Conservation (phyloP, 2,888 invertebrate species). For the Drosophila robusta region DNA sequence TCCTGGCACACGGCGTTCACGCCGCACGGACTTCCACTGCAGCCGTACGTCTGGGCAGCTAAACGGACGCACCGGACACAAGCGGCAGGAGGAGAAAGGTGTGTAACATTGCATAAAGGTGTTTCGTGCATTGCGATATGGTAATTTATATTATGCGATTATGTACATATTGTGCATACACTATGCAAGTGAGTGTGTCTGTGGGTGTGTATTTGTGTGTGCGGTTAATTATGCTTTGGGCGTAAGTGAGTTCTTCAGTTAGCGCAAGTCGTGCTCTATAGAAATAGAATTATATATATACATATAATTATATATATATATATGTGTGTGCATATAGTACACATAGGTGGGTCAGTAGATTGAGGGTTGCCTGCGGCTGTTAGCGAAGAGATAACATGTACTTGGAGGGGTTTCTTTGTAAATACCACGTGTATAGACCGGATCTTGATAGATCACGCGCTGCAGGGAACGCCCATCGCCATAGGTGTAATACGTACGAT, state of each 20-base stretch:
- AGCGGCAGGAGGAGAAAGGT: constrained; percentile 9
- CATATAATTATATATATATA: neutral
- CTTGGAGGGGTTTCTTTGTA: constrained; percentile 33
- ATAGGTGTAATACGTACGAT: constrained; percentile 81
- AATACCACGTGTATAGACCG: constrained; percentile 80
- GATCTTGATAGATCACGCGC: constrained; percentile 75
- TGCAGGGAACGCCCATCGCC: constrained; percentile 78
- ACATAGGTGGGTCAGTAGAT: constrained; percentile 8
- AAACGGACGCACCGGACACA: neutral
- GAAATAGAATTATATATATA: neutral
- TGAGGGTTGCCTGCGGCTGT: constrained; percentile 25
- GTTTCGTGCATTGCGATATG: constrained; percentile 30
- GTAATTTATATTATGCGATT: constrained; percentile 17
- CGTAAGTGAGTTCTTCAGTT: constrained; percentile 19
- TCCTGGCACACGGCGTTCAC: constrained; percentile 89
- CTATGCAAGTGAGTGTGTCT: neutral
- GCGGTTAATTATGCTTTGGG: constrained; percentile 16
- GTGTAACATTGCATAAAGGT: constrained; percentile 40
- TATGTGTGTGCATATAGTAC: neutral
- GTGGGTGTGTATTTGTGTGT: constrained; percentile 20
- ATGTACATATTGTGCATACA: neutral
- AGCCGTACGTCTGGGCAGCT: constrained; percentile 82
- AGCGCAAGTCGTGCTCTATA: constrained; percentile 14
- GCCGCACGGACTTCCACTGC: constrained; percentile 88
- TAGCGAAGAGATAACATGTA: constrained; percentile 14